These are phyloP conservation scores for Solenopsis invicta DNA, from an alignment of 1,140 invertebrate species.

Conservation along the genomic window DNA sequence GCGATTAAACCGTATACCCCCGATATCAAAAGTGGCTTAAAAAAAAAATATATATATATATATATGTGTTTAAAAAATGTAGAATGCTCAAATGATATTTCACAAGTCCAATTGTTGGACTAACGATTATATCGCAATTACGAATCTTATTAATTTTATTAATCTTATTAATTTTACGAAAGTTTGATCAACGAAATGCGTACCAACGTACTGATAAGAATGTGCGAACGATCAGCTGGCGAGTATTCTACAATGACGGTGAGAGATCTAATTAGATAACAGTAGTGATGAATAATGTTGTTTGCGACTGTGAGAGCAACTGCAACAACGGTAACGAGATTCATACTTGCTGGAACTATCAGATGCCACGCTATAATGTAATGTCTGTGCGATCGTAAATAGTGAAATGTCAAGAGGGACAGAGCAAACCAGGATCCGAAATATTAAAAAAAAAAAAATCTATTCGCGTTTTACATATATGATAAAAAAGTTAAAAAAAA, in stretches of 20 bases:
- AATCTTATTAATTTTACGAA: not conserved
- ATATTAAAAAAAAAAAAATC: slow-evolving; percentile 15
- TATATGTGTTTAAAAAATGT: not conserved
- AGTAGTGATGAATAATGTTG: slow-evolving; percentile 39
- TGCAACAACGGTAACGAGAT: slow-evolving; percentile 39
- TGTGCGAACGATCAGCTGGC: not conserved
- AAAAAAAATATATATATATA: not conserved
- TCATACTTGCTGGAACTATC: slow-evolving; percentile 35
- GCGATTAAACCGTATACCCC: not conserved
- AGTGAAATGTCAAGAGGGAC: slow-evolving; percentile 2
- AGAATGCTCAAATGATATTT: not conserved
- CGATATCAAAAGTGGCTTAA: not conserved
- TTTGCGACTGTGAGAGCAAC: slow-evolving; percentile 21
- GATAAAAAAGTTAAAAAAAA: not conserved
- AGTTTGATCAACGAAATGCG: slow-evolving; percentile 8
- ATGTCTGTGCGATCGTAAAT: slow-evolving; percentile 34
- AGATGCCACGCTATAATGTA: not conserved
- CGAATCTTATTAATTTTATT: not conserved
- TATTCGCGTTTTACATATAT: not conserved
- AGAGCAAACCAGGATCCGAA: not conserved
- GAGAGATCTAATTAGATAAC: slow-evolving; percentile 57
- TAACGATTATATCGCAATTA: not conserved
- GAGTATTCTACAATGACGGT: slow-evolving; percentile 31
- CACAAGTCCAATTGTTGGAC: not conserved
- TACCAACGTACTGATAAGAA: slow-evolving; percentile 35